A percentile compares a stretch with the other conserved stretches of the same genome.
These are phyloP conservation scores for Myrmecophaga tridactyla DNA, from an alignment of 2,113 vertebrate species.

Conservation along the genomic window DNA sequence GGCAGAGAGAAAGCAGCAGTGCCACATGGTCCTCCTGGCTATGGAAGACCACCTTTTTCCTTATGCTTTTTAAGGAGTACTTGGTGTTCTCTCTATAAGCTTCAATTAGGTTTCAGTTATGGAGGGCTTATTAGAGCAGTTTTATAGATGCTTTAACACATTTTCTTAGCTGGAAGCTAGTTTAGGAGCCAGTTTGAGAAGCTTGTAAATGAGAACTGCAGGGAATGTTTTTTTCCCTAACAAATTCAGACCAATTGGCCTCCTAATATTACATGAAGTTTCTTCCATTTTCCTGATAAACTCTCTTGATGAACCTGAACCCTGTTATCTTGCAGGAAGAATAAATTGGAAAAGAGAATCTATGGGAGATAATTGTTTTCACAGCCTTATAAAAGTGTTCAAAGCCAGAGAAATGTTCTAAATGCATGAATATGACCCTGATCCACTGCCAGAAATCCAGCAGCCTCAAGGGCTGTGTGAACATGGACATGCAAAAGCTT, in stretches of 20 bases:
- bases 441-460: not conserved
- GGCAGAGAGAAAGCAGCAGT: conserved; percentile 66
- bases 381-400: not conserved
- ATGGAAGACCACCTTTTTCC: conserved; percentile 69
- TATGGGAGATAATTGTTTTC: not conserved
- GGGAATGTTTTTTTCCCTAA: conserved; percentile 72
- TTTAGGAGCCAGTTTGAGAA: conserved; percentile 82
- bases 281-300: conserved; percentile 33
- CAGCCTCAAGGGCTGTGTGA: not conserved
- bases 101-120: conserved; percentile 81
- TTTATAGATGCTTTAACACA: conserved; percentile 83
- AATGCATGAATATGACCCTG: not conserved
- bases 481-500: not conserved
- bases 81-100: conserved; percentile 75
- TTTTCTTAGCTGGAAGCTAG: conserved; percentile 85
- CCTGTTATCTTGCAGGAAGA: not conserved
- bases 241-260: conserved; percentile 63
- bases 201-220: conserved; percentile 81
- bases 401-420: not conserved
- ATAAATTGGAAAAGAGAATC: not conserved
- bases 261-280: conserved; percentile 52
- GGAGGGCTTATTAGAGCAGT: conserved; percentile 81
- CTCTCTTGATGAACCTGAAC: not conserved
- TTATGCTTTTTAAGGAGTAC: conserved; percentile 76
- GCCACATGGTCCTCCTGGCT: conserved; percentile 60